Evolutionary conservation across 2,797 vertebrate species (phyloP).

Genomic region (Acanthurus lineatus): DNA sequence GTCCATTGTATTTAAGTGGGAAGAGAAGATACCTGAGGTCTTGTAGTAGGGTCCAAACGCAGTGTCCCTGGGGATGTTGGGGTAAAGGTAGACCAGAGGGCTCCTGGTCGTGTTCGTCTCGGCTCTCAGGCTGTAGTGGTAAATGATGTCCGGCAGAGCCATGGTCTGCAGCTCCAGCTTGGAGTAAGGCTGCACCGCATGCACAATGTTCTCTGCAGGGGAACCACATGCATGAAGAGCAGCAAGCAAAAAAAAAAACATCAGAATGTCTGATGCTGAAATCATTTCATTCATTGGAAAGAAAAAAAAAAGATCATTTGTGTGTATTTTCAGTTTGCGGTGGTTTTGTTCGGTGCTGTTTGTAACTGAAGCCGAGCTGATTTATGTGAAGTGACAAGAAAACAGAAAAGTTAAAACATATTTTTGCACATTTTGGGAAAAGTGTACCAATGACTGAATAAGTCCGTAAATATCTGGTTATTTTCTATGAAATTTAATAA

Average conservation of each 20-base stretch:
- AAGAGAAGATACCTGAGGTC: slow-evolving; percentile 63
- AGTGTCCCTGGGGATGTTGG: slow-evolving; percentile 88
- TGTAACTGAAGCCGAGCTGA: too few species aligned
- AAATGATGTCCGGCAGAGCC: slow-evolving; percentile 88
- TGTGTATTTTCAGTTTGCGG: too few species aligned
- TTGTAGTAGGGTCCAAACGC: slow-evolving; percentile 90
- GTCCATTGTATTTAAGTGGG: background rate
- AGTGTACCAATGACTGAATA: too few species aligned
- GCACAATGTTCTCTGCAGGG: slow-evolving; percentile 78
- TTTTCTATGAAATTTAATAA: too few species aligned
- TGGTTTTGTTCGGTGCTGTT: too few species aligned
- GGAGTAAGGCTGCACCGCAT: slow-evolving; percentile 91
- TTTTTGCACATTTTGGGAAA: too few species aligned
- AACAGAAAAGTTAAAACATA: too few species aligned
- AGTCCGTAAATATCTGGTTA: too few species aligned
- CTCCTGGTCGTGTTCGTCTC: slow-evolving; percentile 85
- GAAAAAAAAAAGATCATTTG: too few species aligned
- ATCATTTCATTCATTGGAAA: background rate
- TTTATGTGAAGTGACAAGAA: too few species aligned
- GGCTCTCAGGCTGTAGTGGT: slow-evolving; percentile 88
- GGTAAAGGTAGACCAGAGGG: slow-evolving; percentile 92
- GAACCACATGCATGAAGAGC: background rate
- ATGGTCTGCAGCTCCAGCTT: slow-evolving; percentile 87
- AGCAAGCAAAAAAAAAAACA: background rate
- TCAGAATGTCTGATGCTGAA: background rate